Evolutionary conservation across 2,113 vertebrate genomes (phyloP).

Genomic region (Vicugna pacos): DNA sequence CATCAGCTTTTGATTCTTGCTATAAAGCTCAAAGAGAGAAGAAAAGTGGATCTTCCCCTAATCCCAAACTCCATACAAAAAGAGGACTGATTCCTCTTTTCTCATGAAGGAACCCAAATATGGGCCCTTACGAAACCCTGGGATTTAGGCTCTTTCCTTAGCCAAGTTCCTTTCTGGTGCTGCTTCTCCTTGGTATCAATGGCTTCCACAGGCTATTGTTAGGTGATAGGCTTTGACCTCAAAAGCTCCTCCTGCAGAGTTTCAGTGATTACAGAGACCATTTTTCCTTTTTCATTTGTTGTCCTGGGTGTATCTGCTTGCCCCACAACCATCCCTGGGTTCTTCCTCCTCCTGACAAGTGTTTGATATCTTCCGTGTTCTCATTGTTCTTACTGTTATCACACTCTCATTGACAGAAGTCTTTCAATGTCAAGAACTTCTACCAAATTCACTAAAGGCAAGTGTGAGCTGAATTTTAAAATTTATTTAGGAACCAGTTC

Average conservation of each 20-base stretch:
- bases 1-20: not conserved
- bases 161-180: not conserved
- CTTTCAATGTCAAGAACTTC: not conserved
- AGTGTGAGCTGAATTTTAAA: not conserved
- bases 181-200: not conserved
- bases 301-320: not conserved
- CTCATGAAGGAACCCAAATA: not conserved
- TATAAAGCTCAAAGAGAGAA: not conserved
- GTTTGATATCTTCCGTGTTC: not conserved
- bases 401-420: not conserved
- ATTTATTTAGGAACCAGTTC: not conserved
- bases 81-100: not conserved
- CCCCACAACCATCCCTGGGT: not conserved
- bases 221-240: not conserved
- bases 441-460: not conserved
- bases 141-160: not conserved
- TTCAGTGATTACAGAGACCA: not conserved
- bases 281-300: not conserved
- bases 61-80: not conserved
- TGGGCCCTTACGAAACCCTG: not conserved
- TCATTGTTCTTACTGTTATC: not conserved
- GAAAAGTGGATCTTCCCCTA: not conserved
- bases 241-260: not conserved
- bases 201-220: not conserved
- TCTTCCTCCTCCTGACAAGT: not conserved